Evolutionary conservation across 2,113 vertebrate species (phyloP), one percentile per base, ranked within the genome.

Genomic region (Corythaixoides concolor): DNA sequence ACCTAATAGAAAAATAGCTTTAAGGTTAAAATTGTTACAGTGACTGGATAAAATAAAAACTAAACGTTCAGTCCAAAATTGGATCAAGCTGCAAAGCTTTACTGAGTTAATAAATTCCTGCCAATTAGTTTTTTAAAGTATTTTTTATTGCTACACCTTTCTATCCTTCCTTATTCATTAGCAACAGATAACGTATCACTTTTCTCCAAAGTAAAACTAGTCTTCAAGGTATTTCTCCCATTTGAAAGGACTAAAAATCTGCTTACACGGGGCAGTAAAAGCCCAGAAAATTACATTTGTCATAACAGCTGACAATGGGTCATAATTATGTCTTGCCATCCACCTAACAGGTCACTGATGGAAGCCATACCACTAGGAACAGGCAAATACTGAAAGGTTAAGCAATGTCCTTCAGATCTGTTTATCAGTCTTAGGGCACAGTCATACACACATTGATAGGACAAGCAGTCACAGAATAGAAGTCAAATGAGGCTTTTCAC

Each of bases 21-120:
- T 96, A 94, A 93, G 91, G 89, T 96, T 76, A 96, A 72, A 95
- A 93, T 85, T 82, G 33, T 84, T 96, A 87, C 52, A 85, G 77
- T 73, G 45, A 82, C 49, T 79, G 55, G 18, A 91, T 89, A 92
- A 94, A 96, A 94, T 87, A 93, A 92, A 91, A 93, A 49, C 77
- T 66, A 80, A 92, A 79, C 28, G 58, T 85, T 95, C 91, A 82
- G 69, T 62, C 62, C 70, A 89, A 96, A 93, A 86, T 7, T 82
- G 41, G 69, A 93, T 95, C 77, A 92, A 69, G 50, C 66, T 75
- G 49, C 37, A 76, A 69, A 93, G 49, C 58, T 91, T 91, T 89
- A 68, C 30, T 23, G 39, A 88, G 41, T 89, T 95, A 96, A 87
- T 92, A 89, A 92, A 93, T 72, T 90, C 66, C 50, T 86, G 45